Evolutionary conservation across 2,113 vertebrate genomes (phyloP), one percentile per base, ranked within the genome.

Genomic region (Herpetotheres cachinnans): DNA sequence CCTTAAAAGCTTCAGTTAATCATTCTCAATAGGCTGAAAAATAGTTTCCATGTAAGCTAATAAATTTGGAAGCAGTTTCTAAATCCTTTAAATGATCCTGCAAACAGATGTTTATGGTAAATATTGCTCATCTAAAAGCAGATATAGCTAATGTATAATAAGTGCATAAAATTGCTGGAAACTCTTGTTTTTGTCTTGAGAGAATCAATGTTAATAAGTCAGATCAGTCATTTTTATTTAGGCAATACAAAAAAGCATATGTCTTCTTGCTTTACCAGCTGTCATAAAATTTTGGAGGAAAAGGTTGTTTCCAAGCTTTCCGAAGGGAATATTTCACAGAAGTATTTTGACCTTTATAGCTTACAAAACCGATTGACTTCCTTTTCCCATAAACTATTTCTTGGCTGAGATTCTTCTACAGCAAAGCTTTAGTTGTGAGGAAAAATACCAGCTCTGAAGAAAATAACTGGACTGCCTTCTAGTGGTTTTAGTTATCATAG

Each of bases 151-250:
- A 96, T 92, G 82, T 97, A 70, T 92, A 94, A 79, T 94, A 93
- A 56, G 46, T 54, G 79, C 87, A 84, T 94, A 92, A 97, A 97
- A 88, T 69, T 87, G 47, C 63, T 95, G 78, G 65, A 82, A 93
- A 86, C n/a, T 95, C 85, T 90, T 90, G 79, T 19, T 83, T 96
- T 55, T 8, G 7, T 97, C 82, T 95, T 94, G 49, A 91, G 95
- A 96, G 91, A 89, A 94, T 91, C 67, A 29, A 42, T 74, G 62
- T 93, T 98, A 97, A 97, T 97, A 97, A 97, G 86, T 97, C 93
- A 96, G 96, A 98, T 97, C 96, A 96, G 61, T 97, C 95, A 96
- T 89, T 98, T 97, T 97, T 98, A 97, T 98, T 96, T 97, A 96
- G 86, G 77, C 92, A 94, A 59, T 95, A 97, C 91, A 90, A 91